Percentiles rank a stretch among this genome's conserved stretches.
phyloP scores from a whole-genome alignment of 2,797 vertebrate genomes.

The Delichon dasypus region DNA sequence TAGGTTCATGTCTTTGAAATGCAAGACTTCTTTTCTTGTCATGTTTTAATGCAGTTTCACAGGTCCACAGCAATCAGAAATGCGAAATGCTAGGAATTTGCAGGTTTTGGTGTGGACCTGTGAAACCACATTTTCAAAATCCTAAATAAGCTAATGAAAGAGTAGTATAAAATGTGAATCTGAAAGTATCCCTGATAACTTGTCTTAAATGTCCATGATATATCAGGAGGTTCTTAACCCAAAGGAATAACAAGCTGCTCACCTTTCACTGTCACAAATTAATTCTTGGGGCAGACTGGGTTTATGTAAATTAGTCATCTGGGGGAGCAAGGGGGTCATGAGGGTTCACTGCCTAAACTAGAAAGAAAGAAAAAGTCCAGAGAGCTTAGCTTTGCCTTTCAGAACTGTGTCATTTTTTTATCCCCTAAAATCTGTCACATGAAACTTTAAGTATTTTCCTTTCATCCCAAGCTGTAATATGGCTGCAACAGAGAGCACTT shows the following conservation, averaged over 20 bases:
- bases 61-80: background rate
- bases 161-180: background rate
- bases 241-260: background rate
- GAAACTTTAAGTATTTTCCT: background rate
- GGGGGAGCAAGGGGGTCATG: background rate
- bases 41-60: background rate
- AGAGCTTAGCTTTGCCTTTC: background rate
- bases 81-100: background rate
- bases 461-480: background rate
- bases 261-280: background rate
- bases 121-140: background rate
- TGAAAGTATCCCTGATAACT: background rate
- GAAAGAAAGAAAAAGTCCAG: background rate
- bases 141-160: background rate
- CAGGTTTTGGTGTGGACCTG: background rate
- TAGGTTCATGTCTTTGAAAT: background rate
- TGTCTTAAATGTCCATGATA: background rate
- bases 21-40: background rate
- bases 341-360: background rate
- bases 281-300: background rate
- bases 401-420: background rate
- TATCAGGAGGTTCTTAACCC: background rate
- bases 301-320: background rate
- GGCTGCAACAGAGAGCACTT: background rate
- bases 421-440: background rate